Conservation (phyloP, 2,888 invertebrate genomes). For the Margaritifera margaritifera region DNA sequence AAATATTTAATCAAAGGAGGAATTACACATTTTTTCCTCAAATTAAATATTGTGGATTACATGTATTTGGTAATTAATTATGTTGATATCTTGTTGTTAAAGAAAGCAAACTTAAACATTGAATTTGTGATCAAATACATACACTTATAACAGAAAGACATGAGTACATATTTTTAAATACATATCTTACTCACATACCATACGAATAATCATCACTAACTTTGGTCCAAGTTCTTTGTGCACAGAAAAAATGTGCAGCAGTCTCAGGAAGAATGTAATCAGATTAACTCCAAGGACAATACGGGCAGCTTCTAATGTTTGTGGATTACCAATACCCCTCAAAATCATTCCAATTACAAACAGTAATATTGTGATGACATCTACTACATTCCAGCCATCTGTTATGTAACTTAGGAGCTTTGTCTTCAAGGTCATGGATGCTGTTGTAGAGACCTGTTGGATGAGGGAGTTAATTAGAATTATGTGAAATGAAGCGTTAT, state of each 20-base stretch:
- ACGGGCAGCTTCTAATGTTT: conserved; percentile 67
- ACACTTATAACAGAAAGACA: no score
- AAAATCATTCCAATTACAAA: conserved; percentile 67
- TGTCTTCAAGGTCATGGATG: conserved; percentile 43
- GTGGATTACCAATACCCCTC: conserved; percentile 53
- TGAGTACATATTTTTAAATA: no score
- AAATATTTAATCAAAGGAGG: no score
- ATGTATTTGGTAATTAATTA: no score
- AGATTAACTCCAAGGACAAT: conserved; percentile 71
- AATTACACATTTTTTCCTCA: no score
- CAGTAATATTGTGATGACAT: conserved; percentile 62
- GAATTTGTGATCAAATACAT: no score
- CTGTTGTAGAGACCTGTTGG: conserved; percentile 33
- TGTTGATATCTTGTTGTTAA: no score
- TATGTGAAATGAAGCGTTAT: no score
- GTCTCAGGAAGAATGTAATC: conserved; percentile 69
- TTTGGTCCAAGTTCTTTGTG: conserved; percentile 71
- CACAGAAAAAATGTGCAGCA: conserved; percentile 71
- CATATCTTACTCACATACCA: conserved; percentile 54
- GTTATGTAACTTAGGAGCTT: conserved; percentile 66
- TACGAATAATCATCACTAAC: conserved; percentile 71
- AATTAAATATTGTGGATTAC: no score
- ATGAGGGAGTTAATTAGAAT: no score
- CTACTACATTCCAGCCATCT: conserved; percentile 71
- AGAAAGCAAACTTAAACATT: no score